Percentiles rank a stretch among this genome's conserved stretches.
These are phyloP conservation scores for Sinocyclocheilus rhinocerous DNA, from an alignment of 2,113 vertebrate genomes.

Conservation along the genomic window DNA sequence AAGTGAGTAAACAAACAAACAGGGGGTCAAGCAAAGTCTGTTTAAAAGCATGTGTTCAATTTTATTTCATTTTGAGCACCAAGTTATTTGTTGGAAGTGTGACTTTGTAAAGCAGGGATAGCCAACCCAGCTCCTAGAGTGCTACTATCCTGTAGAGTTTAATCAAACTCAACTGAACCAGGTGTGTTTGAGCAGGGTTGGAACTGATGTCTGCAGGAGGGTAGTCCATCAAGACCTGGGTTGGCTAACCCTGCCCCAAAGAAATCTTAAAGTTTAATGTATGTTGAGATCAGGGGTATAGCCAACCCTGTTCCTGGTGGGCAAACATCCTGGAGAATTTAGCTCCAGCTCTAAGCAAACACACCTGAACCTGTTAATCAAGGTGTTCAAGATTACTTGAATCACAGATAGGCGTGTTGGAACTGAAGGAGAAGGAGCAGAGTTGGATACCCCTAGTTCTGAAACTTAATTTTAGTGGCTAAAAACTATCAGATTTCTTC, in stretches of 20 bases:
- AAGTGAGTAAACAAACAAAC: not conserved
- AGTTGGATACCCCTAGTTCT: not conserved
- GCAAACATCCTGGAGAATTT: too few species aligned
- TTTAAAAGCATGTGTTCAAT: too few species aligned
- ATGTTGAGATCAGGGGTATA: not conserved
- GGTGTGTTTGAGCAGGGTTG: not conserved
- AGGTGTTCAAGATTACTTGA: not conserved
- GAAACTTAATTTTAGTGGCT: not conserved
- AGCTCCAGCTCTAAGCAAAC: not conserved
- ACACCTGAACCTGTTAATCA: not conserved
- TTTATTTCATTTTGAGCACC: too few species aligned
- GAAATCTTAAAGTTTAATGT: not conserved
- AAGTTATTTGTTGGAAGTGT: not conserved
- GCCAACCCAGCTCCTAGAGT: not conserved
- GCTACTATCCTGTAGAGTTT: not conserved
- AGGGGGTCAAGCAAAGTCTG: too few species aligned
- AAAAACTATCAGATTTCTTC: too few species aligned
- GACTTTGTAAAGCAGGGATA: not conserved
- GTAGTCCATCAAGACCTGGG: not conserved
- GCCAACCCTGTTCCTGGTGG: too few species aligned
- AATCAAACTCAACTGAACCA: too few species aligned
- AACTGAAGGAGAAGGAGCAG: not conserved
- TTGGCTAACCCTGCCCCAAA: not conserved
- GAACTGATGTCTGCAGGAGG: not conserved
- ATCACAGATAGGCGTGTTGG: not conserved